These are phyloP conservation scores for Balaeniceps rex DNA, from an alignment of 2,113 vertebrate genomes.

Conservation along the genomic window DNA sequence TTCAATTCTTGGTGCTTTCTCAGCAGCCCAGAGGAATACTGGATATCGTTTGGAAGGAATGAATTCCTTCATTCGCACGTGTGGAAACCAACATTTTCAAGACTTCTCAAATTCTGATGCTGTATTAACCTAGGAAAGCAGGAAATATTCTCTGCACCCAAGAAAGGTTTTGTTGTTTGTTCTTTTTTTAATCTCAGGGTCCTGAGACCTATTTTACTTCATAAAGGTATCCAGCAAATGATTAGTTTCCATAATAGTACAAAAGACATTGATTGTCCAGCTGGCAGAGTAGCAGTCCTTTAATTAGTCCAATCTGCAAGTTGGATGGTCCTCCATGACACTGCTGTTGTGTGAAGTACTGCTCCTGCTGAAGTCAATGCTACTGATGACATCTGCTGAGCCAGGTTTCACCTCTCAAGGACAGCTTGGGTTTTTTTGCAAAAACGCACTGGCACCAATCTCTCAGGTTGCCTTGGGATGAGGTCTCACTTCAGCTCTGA, in stretches of 20 bases:
- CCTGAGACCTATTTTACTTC: not conserved
- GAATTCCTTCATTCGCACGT: not conserved
- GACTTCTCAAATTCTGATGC: not conserved
- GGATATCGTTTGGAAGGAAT: not conserved
- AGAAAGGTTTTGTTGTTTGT: not conserved
- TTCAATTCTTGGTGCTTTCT: not conserved
- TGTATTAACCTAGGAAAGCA: not conserved
- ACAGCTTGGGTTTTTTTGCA: not conserved
- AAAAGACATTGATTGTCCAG: not conserved
- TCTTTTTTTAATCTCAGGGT: not conserved
- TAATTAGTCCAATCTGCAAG: not conserved
- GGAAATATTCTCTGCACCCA: not conserved
- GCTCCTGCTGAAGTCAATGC: not conserved
- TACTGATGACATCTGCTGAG: not conserved
- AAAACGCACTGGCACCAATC: accelerated
- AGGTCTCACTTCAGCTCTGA: not conserved
- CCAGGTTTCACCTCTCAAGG: not conserved
- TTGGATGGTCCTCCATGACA: not conserved
- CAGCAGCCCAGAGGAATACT: not conserved
- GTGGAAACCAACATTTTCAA: not conserved
- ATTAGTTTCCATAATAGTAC: not conserved
- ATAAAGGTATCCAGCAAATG: not conserved
- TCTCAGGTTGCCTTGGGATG: not conserved
- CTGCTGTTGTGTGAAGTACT: not conserved
- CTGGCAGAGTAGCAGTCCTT: not conserved